phyloP scores from a whole-genome alignment of 1,140 invertebrate genomes.

The Cyphomyrmex costatus region DNA sequence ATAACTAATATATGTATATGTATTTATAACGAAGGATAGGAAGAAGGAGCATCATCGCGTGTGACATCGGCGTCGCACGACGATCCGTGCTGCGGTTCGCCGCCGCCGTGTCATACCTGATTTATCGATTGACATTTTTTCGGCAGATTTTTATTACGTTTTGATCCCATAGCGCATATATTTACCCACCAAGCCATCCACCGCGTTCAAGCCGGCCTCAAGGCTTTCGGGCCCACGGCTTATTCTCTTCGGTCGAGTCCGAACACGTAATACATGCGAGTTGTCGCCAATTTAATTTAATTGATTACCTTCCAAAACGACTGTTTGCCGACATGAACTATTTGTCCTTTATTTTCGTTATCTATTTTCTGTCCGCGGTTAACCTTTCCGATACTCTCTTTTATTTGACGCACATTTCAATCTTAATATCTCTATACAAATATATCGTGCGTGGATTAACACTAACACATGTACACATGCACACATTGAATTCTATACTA shows the following conservation, averaged over 20 bases:
- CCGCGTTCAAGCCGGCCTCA: not conserved
- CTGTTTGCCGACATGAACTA: not conserved
- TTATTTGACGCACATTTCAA: not conserved
- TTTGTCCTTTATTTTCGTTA: not conserved
- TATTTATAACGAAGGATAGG: not conserved
- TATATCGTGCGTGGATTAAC: not conserved
- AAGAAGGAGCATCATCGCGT: not conserved
- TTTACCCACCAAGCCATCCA: conserved; percentile 58
- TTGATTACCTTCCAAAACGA: not conserved
- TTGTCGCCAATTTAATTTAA: not conserved
- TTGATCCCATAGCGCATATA: conserved; percentile 78
- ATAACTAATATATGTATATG: not conserved
- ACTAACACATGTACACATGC: not conserved
- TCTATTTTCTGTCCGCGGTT: conserved; percentile 16
- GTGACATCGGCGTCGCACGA: not conserved
- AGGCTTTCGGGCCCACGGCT: not conserved
- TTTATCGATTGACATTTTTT: conserved; percentile 83
- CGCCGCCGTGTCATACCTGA: conserved; percentile 67
- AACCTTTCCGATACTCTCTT: not conserved
- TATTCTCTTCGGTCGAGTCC: not conserved
- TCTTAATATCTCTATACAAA: not conserved
- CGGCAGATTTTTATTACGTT: conserved; percentile 81
- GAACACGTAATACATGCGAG: not conserved
- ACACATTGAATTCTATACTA: not conserved
- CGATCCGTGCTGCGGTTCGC: conserved; percentile 27